Base-by-base conservation (phyloP, 2,797 vertebrate species). In the Bovichtus variegatus region DNA sequence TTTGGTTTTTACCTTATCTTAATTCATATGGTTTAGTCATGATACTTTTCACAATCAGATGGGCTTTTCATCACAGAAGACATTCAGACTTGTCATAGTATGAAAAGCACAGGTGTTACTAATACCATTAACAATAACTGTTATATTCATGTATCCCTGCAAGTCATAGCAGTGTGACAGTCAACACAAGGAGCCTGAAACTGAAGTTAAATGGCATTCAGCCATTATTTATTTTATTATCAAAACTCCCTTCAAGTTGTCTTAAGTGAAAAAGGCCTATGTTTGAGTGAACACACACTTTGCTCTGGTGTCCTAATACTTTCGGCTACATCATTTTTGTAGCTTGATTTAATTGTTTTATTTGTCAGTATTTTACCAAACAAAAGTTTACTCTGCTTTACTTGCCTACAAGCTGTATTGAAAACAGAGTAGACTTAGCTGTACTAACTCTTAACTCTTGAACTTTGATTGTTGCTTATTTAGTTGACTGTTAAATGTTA, bases 21-120 rank as follows among this genome's bases (percentile, higher is more conserved):
- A 19, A 40, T 23, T 2, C 1, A 15, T 9, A n/a, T 46, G 25
- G 38, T 49, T 63, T 51, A 50, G 2, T 34, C 61, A 43, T 29
- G 18, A 67, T 27, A 44, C 40, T 23, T 70, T 40, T 55, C 53
- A 59, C 60, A 25, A 19, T 38, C 53, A 71, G 16, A 40, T 68
- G 21, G 51, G 27, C 7, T 10, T 50, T 65, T 50, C n/a, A 59
- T 66, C 18, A 59, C 27, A 59, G 41, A 51, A 69, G 25, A 61
- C 21, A 44, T 44, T 60, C 53, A 67, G 29, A 67, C 47, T 68
- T 23, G 7, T 31, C 3, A 15, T 9, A 34, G 27, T 27, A 57
- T 57, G 0, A 25, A 73, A 38, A 27, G 18, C 29, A 21, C 40
- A 16, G 21, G 19, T 54, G 31, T 60, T 40, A 38, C 19, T 29